Base-by-base conservation (phyloP, 2,797 vertebrate species). In the Paratrypauchen microcephalus region DNA sequence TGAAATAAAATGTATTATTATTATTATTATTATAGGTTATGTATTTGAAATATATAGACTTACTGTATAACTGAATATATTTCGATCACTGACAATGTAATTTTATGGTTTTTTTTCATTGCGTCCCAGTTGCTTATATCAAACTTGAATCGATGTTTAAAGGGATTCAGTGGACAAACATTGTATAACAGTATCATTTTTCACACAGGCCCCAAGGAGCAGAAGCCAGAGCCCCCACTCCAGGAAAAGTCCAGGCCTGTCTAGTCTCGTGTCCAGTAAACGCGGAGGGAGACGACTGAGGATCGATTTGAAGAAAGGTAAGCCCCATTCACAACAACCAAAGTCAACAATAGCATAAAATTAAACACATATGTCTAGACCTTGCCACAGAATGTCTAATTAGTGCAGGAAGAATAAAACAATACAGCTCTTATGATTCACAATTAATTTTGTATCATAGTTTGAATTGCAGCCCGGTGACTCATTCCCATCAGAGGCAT, bases 291-390 rank as follows among this genome's bases (percentile, higher is more conserved):
- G 95, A 68, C 96, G 92, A 86, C 89, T 98, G 77, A 95, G 93
- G 88, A 97, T 99, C 66, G 97, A 98, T 78, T 90, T 99, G 68
- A 97, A 94, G 86, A 99, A 99, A 95, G 97, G 97, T 98, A 88
- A 91, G 70, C 16, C 39, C 1, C 15, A 8, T 16, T 28, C 23
- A 5, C 21, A 4, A 55, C 52, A 4, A 23, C 9, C 45, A 65
- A 36, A 36, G 16, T 36, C 39, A 47, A 45, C 61, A 45, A 63
- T 3, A 19, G 36, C 39, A 48, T 26, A 13, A 21, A 61, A 39
- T 21, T 0, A 61, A 41, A 21, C 4, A 0, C 59, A 23, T 61
- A 36, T 41, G 59, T 61, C 59, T 61, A 41, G 59, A 61, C 59
- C 32, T 61, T 0, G 36, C 32, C 16, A 23, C 39, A 61, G 32